Percentiles rank a stretch among this genome's conserved stretches.
Evolutionary conservation across 2,113 vertebrate genomes (phyloP).

Genomic region (Montifringilla adamsi): DNA sequence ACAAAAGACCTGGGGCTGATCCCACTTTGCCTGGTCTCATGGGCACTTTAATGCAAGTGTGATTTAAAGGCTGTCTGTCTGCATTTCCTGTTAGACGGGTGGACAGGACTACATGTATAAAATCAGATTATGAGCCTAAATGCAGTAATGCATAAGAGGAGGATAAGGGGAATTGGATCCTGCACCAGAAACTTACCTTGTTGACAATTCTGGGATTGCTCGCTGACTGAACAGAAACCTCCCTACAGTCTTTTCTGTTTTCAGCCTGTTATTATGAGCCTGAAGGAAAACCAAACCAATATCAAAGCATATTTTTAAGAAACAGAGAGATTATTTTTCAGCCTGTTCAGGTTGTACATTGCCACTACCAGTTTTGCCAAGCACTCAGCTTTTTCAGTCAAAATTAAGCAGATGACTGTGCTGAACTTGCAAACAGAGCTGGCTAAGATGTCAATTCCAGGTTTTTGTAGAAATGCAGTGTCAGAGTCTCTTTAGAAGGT

Average conservation of each 20-base stretch:
- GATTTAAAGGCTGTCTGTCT: neutral
- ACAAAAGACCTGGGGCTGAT: neutral
- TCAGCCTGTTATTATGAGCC: neutral
- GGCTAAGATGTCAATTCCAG: accelerated
- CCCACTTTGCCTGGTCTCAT: neutral
- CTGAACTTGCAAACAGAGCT: neutral
- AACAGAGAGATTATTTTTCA: neutral
- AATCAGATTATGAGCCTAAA: neutral
- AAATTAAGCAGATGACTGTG: neutral
- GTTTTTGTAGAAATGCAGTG: neutral
- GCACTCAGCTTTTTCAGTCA: neutral
- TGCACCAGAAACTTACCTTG: neutral
- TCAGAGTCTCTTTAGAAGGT: neutral
- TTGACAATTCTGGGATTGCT: neutral
- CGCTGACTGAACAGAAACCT: neutral
- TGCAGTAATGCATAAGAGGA: neutral
- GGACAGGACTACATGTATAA: neutral
- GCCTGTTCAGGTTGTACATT: neutral
- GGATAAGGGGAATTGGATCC: neutral
- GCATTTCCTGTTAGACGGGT: neutral
- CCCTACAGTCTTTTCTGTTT: neutral
- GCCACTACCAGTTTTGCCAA: neutral
- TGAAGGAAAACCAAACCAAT: neutral
- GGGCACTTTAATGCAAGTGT: neutral
- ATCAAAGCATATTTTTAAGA: neutral